Percentiles rank a stretch among this genome's conserved stretches.
These are phyloP conservation scores for Globodera rostochiensis DNA, from an alignment of 1,140 invertebrate species.

Conservation along the genomic window DNA sequence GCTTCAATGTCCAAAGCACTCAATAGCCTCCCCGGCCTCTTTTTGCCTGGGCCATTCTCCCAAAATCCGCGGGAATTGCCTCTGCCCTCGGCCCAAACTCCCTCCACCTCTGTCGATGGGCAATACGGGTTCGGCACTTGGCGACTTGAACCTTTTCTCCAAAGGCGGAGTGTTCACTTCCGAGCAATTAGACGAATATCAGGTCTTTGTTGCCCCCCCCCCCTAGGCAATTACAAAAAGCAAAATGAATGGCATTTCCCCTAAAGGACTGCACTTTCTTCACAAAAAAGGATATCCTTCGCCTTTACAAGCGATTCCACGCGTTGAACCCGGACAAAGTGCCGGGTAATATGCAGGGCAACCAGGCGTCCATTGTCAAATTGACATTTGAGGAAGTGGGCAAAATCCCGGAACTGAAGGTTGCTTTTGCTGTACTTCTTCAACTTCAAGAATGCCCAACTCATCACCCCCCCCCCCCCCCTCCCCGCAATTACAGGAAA, in stretches of 20 bases:
- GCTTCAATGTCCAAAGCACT: neutral
- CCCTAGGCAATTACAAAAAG: neutral
- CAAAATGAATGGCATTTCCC: neutral
- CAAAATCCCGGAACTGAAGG: slow-evolving; percentile 82
- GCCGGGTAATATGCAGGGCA: slow-evolving; percentile 67
- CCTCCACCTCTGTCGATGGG: slow-evolving; percentile 45
- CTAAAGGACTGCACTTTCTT: slow-evolving; percentile 72
- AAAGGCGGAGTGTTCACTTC: slow-evolving; percentile 85
- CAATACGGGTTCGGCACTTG: slow-evolving; percentile 55
- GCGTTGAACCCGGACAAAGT: slow-evolving; percentile 65
- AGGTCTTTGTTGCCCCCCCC: slow-evolving; percentile 68
- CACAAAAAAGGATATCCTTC: slow-evolving; percentile 70
- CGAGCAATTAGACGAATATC: slow-evolving; percentile 86
- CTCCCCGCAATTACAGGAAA: slow-evolving; percentile 5
- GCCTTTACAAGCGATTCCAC: slow-evolving; percentile 65
- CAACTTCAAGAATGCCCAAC: neutral
- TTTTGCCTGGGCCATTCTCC: neutral
- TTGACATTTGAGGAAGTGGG: slow-evolving; percentile 80
- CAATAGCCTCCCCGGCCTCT: neutral
- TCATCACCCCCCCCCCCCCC: neutral
- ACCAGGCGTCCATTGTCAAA: slow-evolving; percentile 74
- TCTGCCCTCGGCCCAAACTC: too few relatives aligned
- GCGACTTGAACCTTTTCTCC: slow-evolving; percentile 65
- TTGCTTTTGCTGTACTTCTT: neutral
- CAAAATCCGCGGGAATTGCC: slow-evolving; percentile 4